These are phyloP conservation scores for Dysmachus trigonus DNA, from an alignment of 2,888 invertebrate species.

Conservation along the genomic window DNA sequence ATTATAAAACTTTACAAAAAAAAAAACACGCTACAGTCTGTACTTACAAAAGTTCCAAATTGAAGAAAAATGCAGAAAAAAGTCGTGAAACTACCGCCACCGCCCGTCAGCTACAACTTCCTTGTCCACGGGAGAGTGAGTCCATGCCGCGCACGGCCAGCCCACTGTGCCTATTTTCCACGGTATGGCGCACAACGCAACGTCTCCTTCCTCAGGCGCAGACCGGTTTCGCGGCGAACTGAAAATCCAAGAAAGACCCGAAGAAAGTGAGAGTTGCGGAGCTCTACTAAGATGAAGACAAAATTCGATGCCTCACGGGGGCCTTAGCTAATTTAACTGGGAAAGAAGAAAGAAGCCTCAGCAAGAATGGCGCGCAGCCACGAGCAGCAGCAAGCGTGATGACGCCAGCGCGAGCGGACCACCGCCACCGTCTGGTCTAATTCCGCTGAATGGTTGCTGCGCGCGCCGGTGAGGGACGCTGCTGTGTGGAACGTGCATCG, in stretches of 20 bases:
- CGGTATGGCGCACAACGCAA: not conserved
- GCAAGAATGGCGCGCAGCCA: not conserved
- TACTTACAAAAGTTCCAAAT: conserved; percentile 1
- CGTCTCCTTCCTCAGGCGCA: not conserved
- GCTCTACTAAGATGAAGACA: not conserved
- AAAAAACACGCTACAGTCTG: not conserved
- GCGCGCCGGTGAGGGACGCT: not conserved
- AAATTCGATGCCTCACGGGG: not conserved
- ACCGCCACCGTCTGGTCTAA: conserved; percentile 14
- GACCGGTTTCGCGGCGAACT: not conserved
- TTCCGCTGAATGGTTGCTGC: conserved; percentile 7
- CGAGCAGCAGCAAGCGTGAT: not conserved
- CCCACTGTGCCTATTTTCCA: not conserved
- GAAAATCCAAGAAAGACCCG: not conserved
- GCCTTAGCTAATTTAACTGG: not conserved
- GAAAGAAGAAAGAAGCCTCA: not conserved
- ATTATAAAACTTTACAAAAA: not conserved
- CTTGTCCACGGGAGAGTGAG: conserved; percentile 28
- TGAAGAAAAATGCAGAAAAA: conserved; percentile 21
- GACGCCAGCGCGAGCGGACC: not conserved
- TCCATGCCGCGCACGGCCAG: not conserved
- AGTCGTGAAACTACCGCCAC: conserved; percentile 22
- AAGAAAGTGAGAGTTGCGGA: conserved; percentile 33
- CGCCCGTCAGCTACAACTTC: conserved; percentile 8
- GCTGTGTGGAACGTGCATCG: conserved; percentile 33